These are phyloP conservation scores for Drosophila aldrichi DNA, from an alignment of 2,888 invertebrate species.

Conservation along the genomic window DNA sequence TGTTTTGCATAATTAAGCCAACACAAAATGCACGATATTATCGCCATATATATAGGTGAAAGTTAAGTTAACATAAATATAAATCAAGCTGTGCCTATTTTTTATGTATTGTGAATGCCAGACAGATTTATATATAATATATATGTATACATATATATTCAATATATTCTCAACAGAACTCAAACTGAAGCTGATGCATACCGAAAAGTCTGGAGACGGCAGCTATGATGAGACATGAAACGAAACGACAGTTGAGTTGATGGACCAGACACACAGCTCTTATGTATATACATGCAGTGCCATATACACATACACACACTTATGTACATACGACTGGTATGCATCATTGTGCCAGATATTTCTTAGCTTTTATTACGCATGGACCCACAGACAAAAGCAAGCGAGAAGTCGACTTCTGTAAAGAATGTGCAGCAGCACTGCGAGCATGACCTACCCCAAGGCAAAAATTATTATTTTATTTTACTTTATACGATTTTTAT, in stretches of 20 bases:
- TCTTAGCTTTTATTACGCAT: conserved; percentile 68
- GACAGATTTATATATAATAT: conserved; percentile 34
- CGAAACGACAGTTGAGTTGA: conserved; percentile 61
- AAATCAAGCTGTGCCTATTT: conserved; percentile 6
- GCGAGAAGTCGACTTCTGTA: conserved; percentile 33
- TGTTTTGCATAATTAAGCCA: conserved; percentile 48
- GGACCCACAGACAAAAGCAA: conserved; percentile 32
- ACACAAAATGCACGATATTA: conserved; percentile 19
- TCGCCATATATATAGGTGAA: conserved; percentile 27
- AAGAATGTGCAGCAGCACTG: conserved; percentile 61
- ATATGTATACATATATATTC: background rate
- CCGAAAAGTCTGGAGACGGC: conserved; percentile 51
- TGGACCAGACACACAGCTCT: conserved; percentile 31
- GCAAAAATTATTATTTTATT: conserved; percentile 77
- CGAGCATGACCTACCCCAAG: conserved; percentile 81
- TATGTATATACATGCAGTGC: conserved; percentile 12
- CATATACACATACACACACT: conserved; percentile 1
- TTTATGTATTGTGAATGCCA: conserved; percentile 2
- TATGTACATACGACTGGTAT: conserved; percentile 16
- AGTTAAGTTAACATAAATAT: conserved; percentile 24
- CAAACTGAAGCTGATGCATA: conserved; percentile 48
- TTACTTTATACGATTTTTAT: conserved; percentile 43
- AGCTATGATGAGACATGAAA: conserved; percentile 67
- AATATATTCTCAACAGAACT: conserved; percentile 1
- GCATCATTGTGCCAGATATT: conserved; percentile 51